Evolutionary conservation across 2,888 invertebrate species (phyloP).

Genomic region (Andrena bucephala): DNA sequence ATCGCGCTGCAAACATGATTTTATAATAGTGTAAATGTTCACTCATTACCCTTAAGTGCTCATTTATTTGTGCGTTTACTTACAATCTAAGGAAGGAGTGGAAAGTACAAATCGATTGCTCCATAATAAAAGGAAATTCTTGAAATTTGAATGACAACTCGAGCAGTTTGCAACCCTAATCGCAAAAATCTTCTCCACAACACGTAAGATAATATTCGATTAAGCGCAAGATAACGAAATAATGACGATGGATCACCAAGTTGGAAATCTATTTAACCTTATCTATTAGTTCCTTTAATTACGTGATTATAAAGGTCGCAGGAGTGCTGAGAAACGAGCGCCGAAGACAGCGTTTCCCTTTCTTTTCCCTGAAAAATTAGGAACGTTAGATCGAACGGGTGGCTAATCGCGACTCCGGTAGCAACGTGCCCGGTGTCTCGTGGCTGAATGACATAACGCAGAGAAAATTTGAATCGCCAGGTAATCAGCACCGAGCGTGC

Average conservation of each 20-base stretch:
- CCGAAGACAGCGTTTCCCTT: neutral
- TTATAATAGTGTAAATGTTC: too few species aligned
- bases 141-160: too few species aligned
- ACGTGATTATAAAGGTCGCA: neutral
- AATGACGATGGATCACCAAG: neutral
- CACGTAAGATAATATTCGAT: neutral
- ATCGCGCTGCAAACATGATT: too few species aligned
- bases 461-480: slow-evolving; percentile 34
- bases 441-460: slow-evolving; percentile 34
- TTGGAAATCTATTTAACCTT: neutral
- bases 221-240: neutral
- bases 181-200: neutral
- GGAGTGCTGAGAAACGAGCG: neutral
- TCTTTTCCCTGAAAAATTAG: too few species aligned
- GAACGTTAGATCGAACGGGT: neutral
- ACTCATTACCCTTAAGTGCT: too few species aligned
- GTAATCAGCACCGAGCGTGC: slow-evolving; percentile 29
- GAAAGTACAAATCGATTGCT: too few species aligned
- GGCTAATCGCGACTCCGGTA: neutral
- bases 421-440: neutral
- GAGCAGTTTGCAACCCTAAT: too few species aligned
- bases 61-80: too few species aligned
- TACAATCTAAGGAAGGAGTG: too few species aligned
- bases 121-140: too few species aligned
- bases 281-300: neutral